Conservation (phyloP, 2,113 vertebrate genomes). For the Cathartes aura region DNA sequence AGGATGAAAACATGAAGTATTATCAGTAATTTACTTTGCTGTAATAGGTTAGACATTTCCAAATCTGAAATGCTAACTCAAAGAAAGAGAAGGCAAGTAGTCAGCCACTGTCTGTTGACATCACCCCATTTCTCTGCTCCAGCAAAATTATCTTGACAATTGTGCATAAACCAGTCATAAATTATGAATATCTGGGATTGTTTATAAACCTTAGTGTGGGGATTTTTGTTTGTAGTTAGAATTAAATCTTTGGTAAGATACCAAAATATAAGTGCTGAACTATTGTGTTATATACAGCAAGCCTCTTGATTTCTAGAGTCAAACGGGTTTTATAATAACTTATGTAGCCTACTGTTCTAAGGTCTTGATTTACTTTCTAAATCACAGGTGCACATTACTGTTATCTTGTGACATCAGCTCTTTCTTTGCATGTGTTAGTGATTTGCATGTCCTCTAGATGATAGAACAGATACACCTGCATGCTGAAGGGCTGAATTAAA, state of each 20-base stretch:
- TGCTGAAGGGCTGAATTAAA: slow-evolving; percentile 16
- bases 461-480: slow-evolving; percentile 51
- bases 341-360: neutral
- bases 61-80: neutral
- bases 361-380: slow-evolving; percentile 31
- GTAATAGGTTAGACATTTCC: neutral
- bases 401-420: slow-evolving; percentile 57
- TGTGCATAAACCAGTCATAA: neutral
- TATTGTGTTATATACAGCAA: neutral
- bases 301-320: neutral
- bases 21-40: neutral
- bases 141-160: neutral
- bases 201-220: neutral
- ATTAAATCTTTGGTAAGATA: neutral
- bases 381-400: slow-evolving; percentile 27
- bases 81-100: neutral
- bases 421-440: slow-evolving; percentile 17
- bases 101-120: neutral
- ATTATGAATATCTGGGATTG: neutral
- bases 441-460: slow-evolving; percentile 57
- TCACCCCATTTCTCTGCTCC: neutral
- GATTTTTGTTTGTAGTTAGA: neutral
- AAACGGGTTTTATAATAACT: neutral
- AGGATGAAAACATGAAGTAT: neutral
- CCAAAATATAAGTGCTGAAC: neutral